Evolutionary conservation across 2,888 invertebrate species (phyloP).

Genomic region (Rhagonycha lutea): DNA sequence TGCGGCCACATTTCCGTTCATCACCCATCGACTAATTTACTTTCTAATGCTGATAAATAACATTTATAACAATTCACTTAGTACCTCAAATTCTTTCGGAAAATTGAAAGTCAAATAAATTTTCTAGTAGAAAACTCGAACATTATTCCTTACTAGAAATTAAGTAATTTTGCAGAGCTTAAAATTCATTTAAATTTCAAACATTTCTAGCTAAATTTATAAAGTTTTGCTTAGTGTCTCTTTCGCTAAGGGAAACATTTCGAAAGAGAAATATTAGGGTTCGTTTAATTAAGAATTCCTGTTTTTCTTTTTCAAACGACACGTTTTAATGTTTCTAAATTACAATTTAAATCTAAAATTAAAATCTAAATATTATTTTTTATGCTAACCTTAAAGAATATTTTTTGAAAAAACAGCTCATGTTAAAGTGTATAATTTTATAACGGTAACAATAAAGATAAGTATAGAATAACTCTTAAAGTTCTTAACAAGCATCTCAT

Average conservation of each 20-base stretch:
- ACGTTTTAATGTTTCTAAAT: not conserved
- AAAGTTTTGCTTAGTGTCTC: not conserved
- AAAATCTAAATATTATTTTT: not conserved
- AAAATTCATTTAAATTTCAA: constrained; percentile 1
- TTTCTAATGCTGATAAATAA: not conserved
- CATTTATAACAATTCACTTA: not conserved
- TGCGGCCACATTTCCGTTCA: not conserved
- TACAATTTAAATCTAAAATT: not conserved
- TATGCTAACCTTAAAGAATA: not conserved
- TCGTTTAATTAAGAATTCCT: not conserved
- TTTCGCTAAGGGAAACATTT: not conserved
- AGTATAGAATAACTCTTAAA: not conserved
- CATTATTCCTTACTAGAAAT: not conserved
- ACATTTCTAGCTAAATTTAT: not conserved
- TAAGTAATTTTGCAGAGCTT: not conserved
- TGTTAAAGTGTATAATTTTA: not conserved
- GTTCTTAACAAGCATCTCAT: not conserved
- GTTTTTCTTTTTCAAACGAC: not conserved
- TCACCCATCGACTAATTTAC: not conserved
- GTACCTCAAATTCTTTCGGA: not conserved
- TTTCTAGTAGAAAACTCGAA: not conserved
- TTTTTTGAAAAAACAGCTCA: not conserved
- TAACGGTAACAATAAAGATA: not conserved
- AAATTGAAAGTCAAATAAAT: not conserved
- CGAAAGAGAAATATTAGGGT: not conserved